Conservation (phyloP, 2,797 vertebrate genomes). For the Gephyroberyx darwinii region DNA sequence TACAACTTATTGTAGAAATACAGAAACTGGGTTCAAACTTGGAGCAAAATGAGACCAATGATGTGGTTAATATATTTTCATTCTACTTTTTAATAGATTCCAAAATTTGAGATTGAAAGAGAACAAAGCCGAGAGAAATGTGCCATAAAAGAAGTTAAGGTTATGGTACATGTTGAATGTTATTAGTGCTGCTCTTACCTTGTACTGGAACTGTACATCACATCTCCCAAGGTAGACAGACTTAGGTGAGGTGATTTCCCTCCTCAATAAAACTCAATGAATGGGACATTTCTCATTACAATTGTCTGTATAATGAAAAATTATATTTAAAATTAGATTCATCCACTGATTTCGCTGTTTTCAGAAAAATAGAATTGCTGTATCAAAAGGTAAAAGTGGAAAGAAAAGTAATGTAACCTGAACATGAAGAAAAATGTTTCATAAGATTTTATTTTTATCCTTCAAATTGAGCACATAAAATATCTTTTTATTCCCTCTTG, state of each 20-base stretch:
- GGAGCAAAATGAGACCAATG: neutral
- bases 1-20: neutral
- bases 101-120: neutral
- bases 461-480: neutral
- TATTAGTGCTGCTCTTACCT: slow-evolving; percentile 8
- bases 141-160: slow-evolving; percentile 31
- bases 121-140: slow-evolving; percentile 6
- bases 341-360: too few relatives aligned
- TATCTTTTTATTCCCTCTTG: neutral
- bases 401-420: neutral
- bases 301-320: neutral
- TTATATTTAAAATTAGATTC: too few relatives aligned
- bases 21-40: neutral
- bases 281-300: neutral
- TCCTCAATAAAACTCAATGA: neutral
- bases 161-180: slow-evolving; percentile 11
- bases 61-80: neutral
- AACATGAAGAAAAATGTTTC: neutral
- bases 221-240: slow-evolving; percentile 9
- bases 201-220: slow-evolving; percentile 17
- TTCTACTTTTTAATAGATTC: slow-evolving; percentile 2
- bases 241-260: slow-evolving; percentile 4
- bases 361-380: neutral
- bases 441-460: neutral
- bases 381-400: neutral